phyloP scores from a whole-genome alignment of 1,140 invertebrate species.

The Ceratosolen solmsi region DNA sequence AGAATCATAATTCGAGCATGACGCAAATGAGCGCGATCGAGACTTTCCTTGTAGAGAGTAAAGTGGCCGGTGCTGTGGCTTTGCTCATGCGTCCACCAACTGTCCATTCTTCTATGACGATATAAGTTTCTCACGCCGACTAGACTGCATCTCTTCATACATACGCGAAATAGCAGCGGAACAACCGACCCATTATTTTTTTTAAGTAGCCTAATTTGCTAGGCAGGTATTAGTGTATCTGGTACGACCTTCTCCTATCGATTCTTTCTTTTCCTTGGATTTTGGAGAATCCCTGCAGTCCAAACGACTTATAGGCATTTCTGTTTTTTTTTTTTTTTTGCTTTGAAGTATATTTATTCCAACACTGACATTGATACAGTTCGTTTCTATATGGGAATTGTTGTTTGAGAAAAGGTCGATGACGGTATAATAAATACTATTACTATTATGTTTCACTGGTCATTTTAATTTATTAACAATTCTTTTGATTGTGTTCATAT shows the following conservation, averaged over 20 bases:
- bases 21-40: conserved; percentile 27
- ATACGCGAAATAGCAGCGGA: not conserved
- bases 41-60: conserved; percentile 15
- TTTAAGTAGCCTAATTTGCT: conserved; percentile 26
- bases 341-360: too few relatives aligned
- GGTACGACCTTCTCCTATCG: not conserved
- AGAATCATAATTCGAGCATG: conserved; percentile 14
- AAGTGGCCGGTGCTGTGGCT: conserved; percentile 1
- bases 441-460: too few relatives aligned
- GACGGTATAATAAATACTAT: too few relatives aligned
- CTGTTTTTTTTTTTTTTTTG: too few relatives aligned
- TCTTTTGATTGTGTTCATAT: too few relatives aligned
- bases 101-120: not conserved
- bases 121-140: conserved; percentile 39
- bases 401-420: too few relatives aligned
- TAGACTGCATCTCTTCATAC: not conserved
- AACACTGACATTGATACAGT: too few relatives aligned
- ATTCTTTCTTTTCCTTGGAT: too few relatives aligned
- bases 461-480: too few relatives aligned
- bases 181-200: not conserved
- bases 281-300: too few relatives aligned
- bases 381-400: too few relatives aligned
- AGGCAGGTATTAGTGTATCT: not conserved
- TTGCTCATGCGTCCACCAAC: conserved; percentile 29
- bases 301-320: too few relatives aligned